phyloP scores from a whole-genome alignment of 53 echinoderm and acorn worm species.

The Echinarachnius parma region DNA sequence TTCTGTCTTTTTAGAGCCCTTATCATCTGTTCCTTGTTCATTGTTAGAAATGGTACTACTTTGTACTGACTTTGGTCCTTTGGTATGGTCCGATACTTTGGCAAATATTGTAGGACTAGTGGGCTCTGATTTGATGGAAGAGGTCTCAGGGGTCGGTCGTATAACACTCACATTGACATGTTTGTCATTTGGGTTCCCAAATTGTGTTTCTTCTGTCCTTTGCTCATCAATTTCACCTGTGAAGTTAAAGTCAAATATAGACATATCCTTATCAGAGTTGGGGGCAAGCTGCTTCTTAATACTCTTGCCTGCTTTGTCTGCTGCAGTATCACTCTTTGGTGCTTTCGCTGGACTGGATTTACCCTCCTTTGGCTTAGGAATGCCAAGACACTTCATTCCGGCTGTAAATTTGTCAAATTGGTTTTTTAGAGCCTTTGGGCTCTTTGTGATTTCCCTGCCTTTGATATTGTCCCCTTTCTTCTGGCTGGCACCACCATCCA shows the following conservation, averaged over 20 bases:
- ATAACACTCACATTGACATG: conserved; percentile 63
- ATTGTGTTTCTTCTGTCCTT: background rate
- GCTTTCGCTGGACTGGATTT: conserved; percentile 37
- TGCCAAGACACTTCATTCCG: conserved; percentile 46
- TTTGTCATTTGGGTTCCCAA: conserved; percentile 54
- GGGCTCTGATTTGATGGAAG: conserved; percentile 49
- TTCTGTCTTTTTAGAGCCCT: conserved; percentile 63
- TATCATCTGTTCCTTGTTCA: conserved; percentile 54
- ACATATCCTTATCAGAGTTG: conserved; percentile 73
- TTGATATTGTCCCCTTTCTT: conserved; percentile 22
- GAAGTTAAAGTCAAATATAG: conserved; percentile 95
- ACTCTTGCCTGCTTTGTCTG: conserved; percentile 48
- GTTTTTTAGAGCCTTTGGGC: conserved; percentile 30
- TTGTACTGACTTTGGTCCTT: conserved; percentile 38
- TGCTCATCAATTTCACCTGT: conserved; percentile 40
- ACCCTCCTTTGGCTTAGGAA: conserved; percentile 37
- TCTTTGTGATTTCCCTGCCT: conserved; percentile 21
- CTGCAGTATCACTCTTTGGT: conserved; percentile 48
- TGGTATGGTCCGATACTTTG: conserved; percentile 23
- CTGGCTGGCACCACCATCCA: background rate
- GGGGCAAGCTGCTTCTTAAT: conserved; percentile 35
- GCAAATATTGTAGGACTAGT: conserved; percentile 32
- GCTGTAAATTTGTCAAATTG: conserved; percentile 42
- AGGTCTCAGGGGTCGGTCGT: conserved; percentile 53
- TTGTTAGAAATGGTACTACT: conserved; percentile 13